Evolutionary conservation across 2,888 invertebrate species (phyloP).

Genomic region (Napeogenes sylphis): DNA sequence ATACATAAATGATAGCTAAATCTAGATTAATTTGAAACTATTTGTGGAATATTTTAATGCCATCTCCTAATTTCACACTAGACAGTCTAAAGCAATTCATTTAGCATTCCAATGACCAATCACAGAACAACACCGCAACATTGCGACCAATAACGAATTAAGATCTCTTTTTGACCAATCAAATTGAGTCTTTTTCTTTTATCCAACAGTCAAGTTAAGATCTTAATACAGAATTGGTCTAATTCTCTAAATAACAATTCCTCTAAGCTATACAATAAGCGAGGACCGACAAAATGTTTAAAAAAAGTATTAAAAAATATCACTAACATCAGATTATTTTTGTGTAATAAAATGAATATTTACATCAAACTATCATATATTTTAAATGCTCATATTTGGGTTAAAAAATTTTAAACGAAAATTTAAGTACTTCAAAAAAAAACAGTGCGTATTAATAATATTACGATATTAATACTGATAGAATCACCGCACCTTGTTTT

Average conservation of each 20-base stretch:
- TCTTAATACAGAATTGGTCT: slow-evolving; percentile 16
- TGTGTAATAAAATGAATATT: slow-evolving; percentile 2
- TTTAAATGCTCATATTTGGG: slow-evolving; percentile 4
- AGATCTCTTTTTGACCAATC: slow-evolving; percentile 13
- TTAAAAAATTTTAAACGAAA: background rate
- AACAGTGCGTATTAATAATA: slow-evolving; percentile 12
- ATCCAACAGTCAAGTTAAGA: background rate
- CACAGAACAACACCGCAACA: slow-evolving; percentile 16
- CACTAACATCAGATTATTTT: slow-evolving; percentile 16
- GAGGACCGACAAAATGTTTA: slow-evolving; percentile 28
- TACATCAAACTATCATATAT: background rate
- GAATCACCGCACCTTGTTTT: slow-evolving; percentile 10
- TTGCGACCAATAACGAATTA: slow-evolving; percentile 12
- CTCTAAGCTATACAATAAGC: slow-evolving; percentile 27
- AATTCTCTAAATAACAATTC: slow-evolving; percentile 11
- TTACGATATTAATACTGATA: slow-evolving; percentile 27
- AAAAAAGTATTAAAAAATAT: slow-evolving; percentile 20
- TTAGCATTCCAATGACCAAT: slow-evolving; percentile 17
- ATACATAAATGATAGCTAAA: slow-evolving; percentile 10
- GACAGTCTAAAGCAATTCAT: slow-evolving; percentile 22
- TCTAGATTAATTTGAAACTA: slow-evolving; percentile 17
- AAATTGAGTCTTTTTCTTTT: background rate
- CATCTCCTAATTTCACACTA: slow-evolving; percentile 13
- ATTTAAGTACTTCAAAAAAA: background rate
- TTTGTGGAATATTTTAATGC: slow-evolving; percentile 21